These are phyloP conservation scores for Myoxocephalus aenaeus DNA, from an alignment of 2,797 vertebrate species.

Conservation along the genomic window DNA sequence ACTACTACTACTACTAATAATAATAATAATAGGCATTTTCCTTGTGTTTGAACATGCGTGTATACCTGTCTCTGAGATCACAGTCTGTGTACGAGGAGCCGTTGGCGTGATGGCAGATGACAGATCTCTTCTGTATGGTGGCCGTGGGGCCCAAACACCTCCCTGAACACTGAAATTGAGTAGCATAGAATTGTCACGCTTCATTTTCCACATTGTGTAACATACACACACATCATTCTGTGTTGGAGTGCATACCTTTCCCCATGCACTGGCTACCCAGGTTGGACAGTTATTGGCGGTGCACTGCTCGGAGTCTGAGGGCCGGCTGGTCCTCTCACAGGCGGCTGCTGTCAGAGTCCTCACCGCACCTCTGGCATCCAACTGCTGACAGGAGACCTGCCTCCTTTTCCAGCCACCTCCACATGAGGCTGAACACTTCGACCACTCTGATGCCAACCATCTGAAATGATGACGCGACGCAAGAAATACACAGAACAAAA, in stretches of 20 bases:
- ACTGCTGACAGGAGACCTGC: constrained; percentile 83
- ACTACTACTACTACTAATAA: no score
- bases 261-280: constrained; percentile 71
- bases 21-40: neutral
- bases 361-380: constrained; percentile 61
- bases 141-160: constrained; percentile 78
- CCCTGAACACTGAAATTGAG: constrained; percentile 84
- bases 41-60: constrained; percentile 6
- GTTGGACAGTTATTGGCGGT: constrained; percentile 68
- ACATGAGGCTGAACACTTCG: constrained; percentile 87
- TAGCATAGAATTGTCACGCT: neutral
- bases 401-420: constrained; percentile 84
- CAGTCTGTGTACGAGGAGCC: constrained; percentile 83
- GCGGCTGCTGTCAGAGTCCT: constrained; percentile 47
- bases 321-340: constrained; percentile 74
- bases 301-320: constrained; percentile 80
- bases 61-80: constrained; percentile 86
- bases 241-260: constrained; percentile 79
- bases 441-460: constrained; percentile 86
- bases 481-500: neutral
- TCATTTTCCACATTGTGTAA: neutral
- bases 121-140: constrained; percentile 80
- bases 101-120: constrained; percentile 82
- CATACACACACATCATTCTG: neutral
- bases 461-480: constrained; percentile 62